Conservation (phyloP, 1,140 invertebrate genomes). For the Liolophura sinensis region DNA sequence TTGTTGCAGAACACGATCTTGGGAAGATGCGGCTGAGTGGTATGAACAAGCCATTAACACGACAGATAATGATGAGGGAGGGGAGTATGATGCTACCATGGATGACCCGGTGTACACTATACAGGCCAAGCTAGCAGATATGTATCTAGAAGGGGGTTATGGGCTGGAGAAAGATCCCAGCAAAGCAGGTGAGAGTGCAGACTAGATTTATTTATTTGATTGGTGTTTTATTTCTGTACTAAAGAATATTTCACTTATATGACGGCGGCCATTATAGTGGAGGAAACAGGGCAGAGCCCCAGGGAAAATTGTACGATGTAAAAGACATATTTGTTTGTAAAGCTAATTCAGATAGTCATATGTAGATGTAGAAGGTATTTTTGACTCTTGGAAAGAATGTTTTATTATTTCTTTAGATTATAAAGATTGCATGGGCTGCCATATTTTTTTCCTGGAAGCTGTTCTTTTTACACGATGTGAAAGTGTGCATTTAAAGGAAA, state of each 20-base stretch:
- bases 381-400: too few species aligned
- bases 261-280: too few species aligned
- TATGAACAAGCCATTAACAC: conserved; percentile 58
- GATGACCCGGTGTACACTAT: conserved; percentile 58
- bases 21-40: conserved; percentile 60
- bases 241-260: too few species aligned
- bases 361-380: too few species aligned
- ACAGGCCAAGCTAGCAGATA: conserved; percentile 61
- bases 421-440: too few species aligned
- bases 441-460: too few species aligned
- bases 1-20: conserved; percentile 52
- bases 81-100: conserved; percentile 58
- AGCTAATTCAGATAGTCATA: too few species aligned
- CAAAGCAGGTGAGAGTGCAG: conserved; percentile 56
- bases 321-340: background rate
- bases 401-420: too few species aligned
- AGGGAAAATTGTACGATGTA: conserved; percentile 2
- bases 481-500: too few species aligned
- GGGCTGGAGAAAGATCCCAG: conserved; percentile 59
- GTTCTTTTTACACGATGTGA: too few species aligned
- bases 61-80: conserved; percentile 59
- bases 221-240: too few species aligned
- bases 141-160: conserved; percentile 61
- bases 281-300: background rate
- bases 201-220: background rate